Evolutionary conservation across 1,140 invertebrate species (phyloP).

Genomic region (Drusus annulatus): DNA sequence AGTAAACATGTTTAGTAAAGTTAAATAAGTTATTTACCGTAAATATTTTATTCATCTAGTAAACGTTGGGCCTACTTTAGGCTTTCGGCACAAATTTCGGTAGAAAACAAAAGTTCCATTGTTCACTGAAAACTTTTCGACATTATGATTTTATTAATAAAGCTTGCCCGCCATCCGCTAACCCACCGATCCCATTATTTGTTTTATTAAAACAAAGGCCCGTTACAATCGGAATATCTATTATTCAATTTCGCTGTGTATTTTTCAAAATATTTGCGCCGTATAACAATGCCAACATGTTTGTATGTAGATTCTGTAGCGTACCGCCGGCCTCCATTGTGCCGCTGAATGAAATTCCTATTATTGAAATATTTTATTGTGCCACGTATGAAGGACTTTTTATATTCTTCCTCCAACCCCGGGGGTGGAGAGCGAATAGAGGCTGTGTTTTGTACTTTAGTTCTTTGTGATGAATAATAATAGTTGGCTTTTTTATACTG

Average conservation of each 20-base stretch:
- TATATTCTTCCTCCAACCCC: not conserved
- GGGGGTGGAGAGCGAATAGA: not conserved
- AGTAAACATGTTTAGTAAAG: not conserved
- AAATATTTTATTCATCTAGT: no score
- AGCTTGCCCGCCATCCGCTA: no score
- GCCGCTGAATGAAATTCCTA: conserved; percentile 36
- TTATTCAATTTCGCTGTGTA: no score
- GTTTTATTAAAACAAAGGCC: no score
- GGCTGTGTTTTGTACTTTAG: no score
- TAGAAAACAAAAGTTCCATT: no score
- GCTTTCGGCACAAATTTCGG: no score
- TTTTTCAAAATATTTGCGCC: not conserved
- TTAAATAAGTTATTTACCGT: not conserved
- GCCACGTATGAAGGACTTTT: conserved; percentile 2
- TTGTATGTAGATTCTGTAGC: conserved; percentile 18
- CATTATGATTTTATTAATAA: not conserved
- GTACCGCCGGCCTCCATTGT: conserved; percentile 3
- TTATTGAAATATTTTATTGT: conserved; percentile 45
- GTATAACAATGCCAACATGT: not conserved
- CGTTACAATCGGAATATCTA: no score
- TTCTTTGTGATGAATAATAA: no score
- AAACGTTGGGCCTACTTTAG: no score
- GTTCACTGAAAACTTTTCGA: not conserved
- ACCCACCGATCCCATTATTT: no score
- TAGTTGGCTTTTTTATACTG: no score